Base-by-base conservation (phyloP, 2,888 invertebrate genomes). In the Microctonus aethiopoides region DNA sequence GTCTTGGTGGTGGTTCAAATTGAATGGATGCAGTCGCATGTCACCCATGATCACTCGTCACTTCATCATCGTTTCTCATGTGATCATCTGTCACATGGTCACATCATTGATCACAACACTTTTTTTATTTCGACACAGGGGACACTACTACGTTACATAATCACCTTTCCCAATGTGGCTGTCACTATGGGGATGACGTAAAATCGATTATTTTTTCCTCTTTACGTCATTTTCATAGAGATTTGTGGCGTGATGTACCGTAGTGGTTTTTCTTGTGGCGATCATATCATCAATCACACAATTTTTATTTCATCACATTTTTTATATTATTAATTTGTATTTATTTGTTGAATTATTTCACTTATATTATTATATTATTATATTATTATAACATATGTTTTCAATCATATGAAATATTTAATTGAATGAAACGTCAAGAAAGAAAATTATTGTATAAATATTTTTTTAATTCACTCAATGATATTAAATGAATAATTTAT, bases 231-330 rank as follows among this genome's bases (percentile, higher is more conserved):
- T 62, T 62, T 74, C 41, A 71, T 67, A 67, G 73, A 59, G 71
- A 52, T 51, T 72, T 54, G 61, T 51, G 81, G 82, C 75, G 85
- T 85, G 85, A 85, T 85, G 85, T 85, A 81, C 75, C 80, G 77
- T 84, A 84, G 81, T 83, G 83, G 83, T 79, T 77, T 72, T 80
- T 79, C 72, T 79, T 80, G 80, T 76, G 76, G 71, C 77, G 82
- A 78, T 67, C n/a, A 71, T 70, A 74, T 73, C 84, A 77, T 77
- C 82, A 67, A 66, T 66, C 60, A 59, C 64, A 46, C 13, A 29
- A 54, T 54, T 39, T 41, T 61, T 13, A n/a, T 39, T 24, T 24
- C 39, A 39, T 60, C 36, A 13, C 36, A 36, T 13, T 11, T 51
- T 63, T 56, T 26, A 24, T 56, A 56, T 32, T 11, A 11, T 46